Percentiles rank a stretch among this genome's conserved stretches.
phyloP scores from a whole-genome alignment of 1,140 invertebrate species.

The Leptinotarsa lineolata region DNA sequence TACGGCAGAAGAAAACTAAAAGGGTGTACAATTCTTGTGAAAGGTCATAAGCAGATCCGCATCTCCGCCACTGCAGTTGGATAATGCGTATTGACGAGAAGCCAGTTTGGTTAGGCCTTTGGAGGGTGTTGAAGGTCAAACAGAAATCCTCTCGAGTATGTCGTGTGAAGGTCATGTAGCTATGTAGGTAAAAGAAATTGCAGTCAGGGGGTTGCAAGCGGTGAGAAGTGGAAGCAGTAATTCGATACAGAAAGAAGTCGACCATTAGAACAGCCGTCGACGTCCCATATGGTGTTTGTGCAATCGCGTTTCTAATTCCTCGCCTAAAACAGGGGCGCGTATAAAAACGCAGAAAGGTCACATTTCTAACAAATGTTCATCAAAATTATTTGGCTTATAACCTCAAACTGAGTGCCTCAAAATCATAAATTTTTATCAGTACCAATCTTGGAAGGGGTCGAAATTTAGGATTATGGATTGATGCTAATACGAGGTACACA shows the following conservation, averaged over 20 bases:
- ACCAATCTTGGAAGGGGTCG: too few relatives aligned
- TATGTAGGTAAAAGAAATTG: conserved; percentile 4
- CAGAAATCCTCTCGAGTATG: background rate
- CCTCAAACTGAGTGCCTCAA: too few relatives aligned
- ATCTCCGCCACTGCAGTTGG: too few relatives aligned
- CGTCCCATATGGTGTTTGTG: background rate
- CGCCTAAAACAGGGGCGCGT: background rate
- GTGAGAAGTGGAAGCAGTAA: background rate
- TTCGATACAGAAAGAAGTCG: conserved; percentile 1
- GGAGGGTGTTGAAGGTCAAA: conserved; percentile 5
- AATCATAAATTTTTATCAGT: too few relatives aligned
- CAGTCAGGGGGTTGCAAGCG: background rate
- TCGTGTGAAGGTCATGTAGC: background rate
- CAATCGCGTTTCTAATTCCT: background rate
- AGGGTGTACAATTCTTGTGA: too few relatives aligned
- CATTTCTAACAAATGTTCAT: too few relatives aligned
- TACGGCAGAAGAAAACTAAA: too few relatives aligned
- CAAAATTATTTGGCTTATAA: too few relatives aligned
- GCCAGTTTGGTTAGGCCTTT: background rate
- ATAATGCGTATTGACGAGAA: background rate
- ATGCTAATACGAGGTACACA: too few relatives aligned
- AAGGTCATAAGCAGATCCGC: too few relatives aligned
- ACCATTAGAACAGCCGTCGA: background rate
- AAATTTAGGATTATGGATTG: too few relatives aligned
- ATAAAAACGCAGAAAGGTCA: too few relatives aligned